Percentiles rank a stretch among this genome's conserved stretches.
Evolutionary conservation across 2,797 vertebrate species (phyloP).

Genomic region (Threskiornis aethiopicus): DNA sequence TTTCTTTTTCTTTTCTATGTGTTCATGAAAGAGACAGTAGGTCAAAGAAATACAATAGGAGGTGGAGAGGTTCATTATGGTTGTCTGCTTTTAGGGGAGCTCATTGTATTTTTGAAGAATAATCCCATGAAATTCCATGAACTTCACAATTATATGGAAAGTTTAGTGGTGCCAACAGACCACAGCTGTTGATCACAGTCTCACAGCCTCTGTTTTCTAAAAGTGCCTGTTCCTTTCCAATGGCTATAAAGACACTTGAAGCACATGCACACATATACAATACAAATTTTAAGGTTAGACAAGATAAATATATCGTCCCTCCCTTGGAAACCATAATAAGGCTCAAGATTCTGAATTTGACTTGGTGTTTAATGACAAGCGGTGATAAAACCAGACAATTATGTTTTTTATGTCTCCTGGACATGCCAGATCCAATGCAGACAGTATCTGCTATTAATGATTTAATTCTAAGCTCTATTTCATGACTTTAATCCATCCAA

Average conservation of each 20-base stretch:
- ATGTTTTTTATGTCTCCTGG: not conserved
- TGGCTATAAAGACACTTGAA: not conserved
- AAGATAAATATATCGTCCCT: not conserved
- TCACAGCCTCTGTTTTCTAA: not conserved
- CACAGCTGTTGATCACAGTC: not conserved
- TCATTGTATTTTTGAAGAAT: not conserved
- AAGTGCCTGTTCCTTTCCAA: not conserved
- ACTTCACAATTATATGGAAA: not conserved
- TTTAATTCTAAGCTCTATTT: not conserved
- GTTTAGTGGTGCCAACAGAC: not conserved
- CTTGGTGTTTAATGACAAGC: not conserved
- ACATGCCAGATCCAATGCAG: not conserved
- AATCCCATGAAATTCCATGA: not conserved
- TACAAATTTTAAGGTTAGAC: not conserved
- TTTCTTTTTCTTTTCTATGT: not conserved
- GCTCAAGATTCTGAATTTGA: not conserved
- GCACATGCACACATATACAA: not conserved
- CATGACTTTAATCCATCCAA: not conserved
- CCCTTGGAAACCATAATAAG: not conserved
- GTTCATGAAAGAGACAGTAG: not conserved
- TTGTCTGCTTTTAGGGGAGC: not conserved
- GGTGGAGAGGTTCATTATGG: not conserved
- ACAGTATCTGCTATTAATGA: not conserved
- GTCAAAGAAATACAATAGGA: not conserved
- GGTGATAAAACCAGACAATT: not conserved